A percentile compares a stretch with the other conserved stretches of the same genome.
phyloP scores from a whole-genome alignment of 2,888 invertebrate species.

The Cataglyphis rosenhaueri region DNA sequence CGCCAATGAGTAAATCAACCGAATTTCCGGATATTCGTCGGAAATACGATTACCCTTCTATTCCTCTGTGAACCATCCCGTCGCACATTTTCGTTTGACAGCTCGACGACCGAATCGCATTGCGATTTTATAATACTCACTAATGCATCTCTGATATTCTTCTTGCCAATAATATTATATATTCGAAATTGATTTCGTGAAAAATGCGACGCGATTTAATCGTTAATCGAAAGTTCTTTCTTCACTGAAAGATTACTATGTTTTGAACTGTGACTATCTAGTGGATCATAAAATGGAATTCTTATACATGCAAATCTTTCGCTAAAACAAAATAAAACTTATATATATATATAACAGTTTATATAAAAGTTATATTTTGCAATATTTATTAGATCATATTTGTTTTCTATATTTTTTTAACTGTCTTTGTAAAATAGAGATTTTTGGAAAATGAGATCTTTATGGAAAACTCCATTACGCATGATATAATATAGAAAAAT shows the following conservation, averaged over 20 bases:
- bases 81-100: background rate
- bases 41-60: constrained; percentile 67
- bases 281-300: background rate
- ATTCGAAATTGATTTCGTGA: background rate
- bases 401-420: background rate
- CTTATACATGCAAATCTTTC: background rate
- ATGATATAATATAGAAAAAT: background rate
- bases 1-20: constrained; percentile 52
- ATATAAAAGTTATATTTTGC: background rate
- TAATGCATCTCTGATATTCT: background rate
- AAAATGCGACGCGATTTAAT: background rate
- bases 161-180: background rate
- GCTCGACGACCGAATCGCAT: background rate
- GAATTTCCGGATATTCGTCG: constrained; percentile 65
- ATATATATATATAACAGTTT: background rate
- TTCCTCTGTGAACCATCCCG: constrained; percentile 49
- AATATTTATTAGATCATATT: constrained; percentile 7
- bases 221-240: background rate
- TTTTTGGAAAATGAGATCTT: background rate
- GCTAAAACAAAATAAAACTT: background rate
- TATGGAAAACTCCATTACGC: background rate
- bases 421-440: background rate
- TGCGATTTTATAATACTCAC: background rate
- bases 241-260: background rate
- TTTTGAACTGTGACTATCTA: background rate